These are phyloP conservation scores for Acleris laterana DNA, from an alignment of 2,888 invertebrate genomes.

Conservation along the genomic window DNA sequence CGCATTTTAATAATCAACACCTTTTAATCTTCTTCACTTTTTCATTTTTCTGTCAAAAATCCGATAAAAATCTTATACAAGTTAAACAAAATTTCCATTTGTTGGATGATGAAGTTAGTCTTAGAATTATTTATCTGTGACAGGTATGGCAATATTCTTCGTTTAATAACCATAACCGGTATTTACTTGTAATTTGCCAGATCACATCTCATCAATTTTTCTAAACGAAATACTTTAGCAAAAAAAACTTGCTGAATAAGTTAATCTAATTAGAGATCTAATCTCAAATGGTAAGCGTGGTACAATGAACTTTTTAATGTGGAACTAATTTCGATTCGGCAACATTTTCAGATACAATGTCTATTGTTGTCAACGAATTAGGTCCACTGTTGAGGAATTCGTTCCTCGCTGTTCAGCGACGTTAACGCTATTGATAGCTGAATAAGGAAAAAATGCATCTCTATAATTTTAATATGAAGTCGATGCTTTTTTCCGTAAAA, in stretches of 20 bases:
- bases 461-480: too few relatives aligned
- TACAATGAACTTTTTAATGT: slow-evolving; percentile 49
- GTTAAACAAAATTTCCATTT: neutral
- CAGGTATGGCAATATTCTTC: neutral
- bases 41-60: too few relatives aligned
- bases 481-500: too few relatives aligned
- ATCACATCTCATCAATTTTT: slow-evolving; percentile 23
- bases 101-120: too few relatives aligned
- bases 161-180: neutral
- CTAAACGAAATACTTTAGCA: slow-evolving; percentile 16
- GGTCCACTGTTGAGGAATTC: slow-evolving; percentile 50
- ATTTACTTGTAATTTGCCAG: slow-evolving; percentile 7
- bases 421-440: slow-evolving; percentile 18
- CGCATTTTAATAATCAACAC: too few relatives aligned
- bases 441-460: slow-evolving; percentile 8
- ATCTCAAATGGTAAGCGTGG: slow-evolving; percentile 38
- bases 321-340: slow-evolving; percentile 48
- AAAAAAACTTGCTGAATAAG: slow-evolving; percentile 35
- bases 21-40: too few relatives aligned
- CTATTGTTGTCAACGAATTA: slow-evolving; percentile 51
- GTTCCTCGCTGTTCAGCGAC: slow-evolving; percentile 24
- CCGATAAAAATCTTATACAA: too few relatives aligned
- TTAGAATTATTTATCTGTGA: neutral
- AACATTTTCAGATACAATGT: slow-evolving; percentile 46
- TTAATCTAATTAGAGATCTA: slow-evolving; percentile 39